Base-by-base conservation (phyloP, 2,113 vertebrate species). In the Xyliphius kryptos region DNA sequence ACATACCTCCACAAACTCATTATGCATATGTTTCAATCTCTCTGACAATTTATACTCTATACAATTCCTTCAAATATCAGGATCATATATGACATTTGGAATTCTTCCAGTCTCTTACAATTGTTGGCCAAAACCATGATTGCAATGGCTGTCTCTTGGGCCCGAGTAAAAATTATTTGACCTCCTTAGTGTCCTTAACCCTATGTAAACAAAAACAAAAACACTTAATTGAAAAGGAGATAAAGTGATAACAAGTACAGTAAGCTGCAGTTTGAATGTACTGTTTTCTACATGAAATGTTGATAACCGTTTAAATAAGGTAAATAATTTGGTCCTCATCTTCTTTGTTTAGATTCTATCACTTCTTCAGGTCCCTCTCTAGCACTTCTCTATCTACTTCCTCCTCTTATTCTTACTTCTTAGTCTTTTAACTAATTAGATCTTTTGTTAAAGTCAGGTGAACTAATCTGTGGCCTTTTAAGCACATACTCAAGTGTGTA, bases 1-100 rank as follows among this genome's bases (percentile, higher is more conserved):
- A 16, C 49, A 51, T 51, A 17, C 49, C 49, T 51, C 49, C 49
- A 51, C 49, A 51, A 20, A 51, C 49, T 51, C 49, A 51, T 51
- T 51, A 12, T 19, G 16, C 49, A 51, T 15, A 51, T 51, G 49
- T 51, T 51, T 51, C 49, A 51, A 14, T 51, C 40, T 41, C 3
- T 41, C 7, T 8, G 40, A 41, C 3, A 2, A n/a, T n/a, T n/a
- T n/a, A n/a, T 41, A 41, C 9, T 41, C 9, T 41, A 11, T 9
- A 2, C 40, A 41, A 10, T 11, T 9, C 9, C 3, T 3, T 13
- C 9, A 41, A 41, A 41, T 41, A 41, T 41, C 13, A 13, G 9
- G 3, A 41, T 41, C 40, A 41, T 10, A n/a, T n/a, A n/a, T 41
- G 40, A 41, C 13, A 41, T 41, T 41, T 41, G 40, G 40, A 41